phyloP scores from a whole-genome alignment of 2,888 invertebrate species.

The Ceramica pisi region DNA sequence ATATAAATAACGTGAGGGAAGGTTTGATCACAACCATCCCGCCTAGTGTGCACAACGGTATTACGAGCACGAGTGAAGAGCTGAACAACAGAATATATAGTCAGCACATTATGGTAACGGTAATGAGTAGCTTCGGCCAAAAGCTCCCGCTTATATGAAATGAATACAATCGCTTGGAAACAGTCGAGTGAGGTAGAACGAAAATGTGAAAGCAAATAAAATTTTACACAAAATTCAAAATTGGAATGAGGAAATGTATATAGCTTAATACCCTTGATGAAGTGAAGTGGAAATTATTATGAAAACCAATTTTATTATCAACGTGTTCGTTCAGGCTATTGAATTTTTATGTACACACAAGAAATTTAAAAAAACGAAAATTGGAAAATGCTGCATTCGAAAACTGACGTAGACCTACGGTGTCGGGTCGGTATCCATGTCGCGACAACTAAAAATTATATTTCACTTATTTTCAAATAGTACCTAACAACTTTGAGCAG shows the following conservation, averaged over 20 bases:
- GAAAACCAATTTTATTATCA: not conserved
- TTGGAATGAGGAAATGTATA: constrained; percentile 15
- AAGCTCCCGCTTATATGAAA: constrained; percentile 35
- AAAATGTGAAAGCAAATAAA: constrained; percentile 23
- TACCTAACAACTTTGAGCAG: not conserved
- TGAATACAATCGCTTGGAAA: constrained; percentile 10
- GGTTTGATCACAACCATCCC: not conserved
- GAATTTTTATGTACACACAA: too few relatives aligned
- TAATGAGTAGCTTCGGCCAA: constrained; percentile 27
- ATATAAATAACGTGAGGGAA: constrained; percentile 13
- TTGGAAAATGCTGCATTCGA: too few relatives aligned
- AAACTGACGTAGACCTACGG: too few relatives aligned
- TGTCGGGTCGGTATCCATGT: too few relatives aligned
- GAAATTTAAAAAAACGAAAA: too few relatives aligned
- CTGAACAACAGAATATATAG: constrained; percentile 9
- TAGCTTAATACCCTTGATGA: not conserved
- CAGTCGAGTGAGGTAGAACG: not conserved
- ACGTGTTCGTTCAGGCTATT: too few relatives aligned
- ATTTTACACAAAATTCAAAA: constrained; percentile 26
- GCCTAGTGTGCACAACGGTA: constrained; percentile 2
- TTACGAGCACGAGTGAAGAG: constrained; percentile 1
- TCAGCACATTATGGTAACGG: constrained; percentile 39
- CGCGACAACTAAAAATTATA: too few relatives aligned
- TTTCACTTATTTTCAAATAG: not conserved
- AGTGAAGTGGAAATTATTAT: constrained; percentile 3